Evolutionary conservation across 2,797 vertebrate genomes (phyloP).

Genomic region (Aphelocoma californica): DNA sequence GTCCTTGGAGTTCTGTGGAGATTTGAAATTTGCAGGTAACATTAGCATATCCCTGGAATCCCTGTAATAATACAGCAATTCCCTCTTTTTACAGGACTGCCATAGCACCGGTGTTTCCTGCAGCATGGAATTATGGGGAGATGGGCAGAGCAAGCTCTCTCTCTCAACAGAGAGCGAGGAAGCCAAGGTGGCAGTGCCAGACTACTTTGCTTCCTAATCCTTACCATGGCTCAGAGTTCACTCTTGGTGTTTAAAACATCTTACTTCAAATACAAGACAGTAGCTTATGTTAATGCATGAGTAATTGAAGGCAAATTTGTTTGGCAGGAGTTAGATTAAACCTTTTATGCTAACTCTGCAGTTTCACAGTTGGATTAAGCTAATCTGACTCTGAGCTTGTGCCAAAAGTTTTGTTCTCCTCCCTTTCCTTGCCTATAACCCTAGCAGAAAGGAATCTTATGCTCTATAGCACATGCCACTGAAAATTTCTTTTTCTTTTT

Average conservation of each 20-base stretch:
- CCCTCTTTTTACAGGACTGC: background rate
- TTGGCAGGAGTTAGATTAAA: slow-evolving; percentile 37
- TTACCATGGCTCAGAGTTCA: background rate
- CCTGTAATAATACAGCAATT: background rate
- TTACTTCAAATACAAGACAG: slow-evolving; percentile 1
- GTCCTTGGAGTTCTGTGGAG: slow-evolving; percentile 84
- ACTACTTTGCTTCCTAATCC: background rate
- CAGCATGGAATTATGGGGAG: background rate
- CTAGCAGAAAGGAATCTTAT: background rate
- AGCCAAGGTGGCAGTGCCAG: background rate
- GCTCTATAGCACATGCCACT: background rate
- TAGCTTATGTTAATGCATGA: background rate
- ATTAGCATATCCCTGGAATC: background rate
- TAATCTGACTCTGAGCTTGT: background rate
- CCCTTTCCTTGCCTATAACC: background rate
- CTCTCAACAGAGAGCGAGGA: background rate
- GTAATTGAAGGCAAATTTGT: slow-evolving; percentile 39
- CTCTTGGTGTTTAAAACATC: background rate
- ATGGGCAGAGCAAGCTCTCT: background rate
- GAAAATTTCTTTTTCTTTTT: background rate
- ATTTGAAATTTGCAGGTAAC: background rate
- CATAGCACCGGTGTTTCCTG: background rate
- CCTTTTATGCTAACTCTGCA: slow-evolving; percentile 23
- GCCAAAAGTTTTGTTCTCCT: slow-evolving; percentile 30
- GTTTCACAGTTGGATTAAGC: slow-evolving; percentile 36